phyloP scores from a whole-genome alignment of 2,797 vertebrate species.

The Brotula barbata region DNA sequence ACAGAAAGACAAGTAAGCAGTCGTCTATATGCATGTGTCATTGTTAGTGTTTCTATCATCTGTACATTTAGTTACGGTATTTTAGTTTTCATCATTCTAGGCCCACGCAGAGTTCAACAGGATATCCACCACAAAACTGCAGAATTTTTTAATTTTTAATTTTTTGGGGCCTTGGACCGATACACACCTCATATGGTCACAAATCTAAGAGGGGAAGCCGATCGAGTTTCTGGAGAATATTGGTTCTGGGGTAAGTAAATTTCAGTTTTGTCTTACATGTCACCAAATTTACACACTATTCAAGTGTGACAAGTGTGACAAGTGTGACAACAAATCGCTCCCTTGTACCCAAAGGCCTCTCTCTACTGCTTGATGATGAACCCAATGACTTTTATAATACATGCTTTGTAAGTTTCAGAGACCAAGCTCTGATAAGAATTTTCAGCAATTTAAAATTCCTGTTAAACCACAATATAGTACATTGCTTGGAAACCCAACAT shows the following conservation, averaged over 20 bases:
- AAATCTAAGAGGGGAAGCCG: slow-evolving; percentile 20
- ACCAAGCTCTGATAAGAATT: no score
- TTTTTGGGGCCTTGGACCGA: neutral
- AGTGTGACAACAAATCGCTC: slow-evolving; percentile 32
- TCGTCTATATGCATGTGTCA: neutral
- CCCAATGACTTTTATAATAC: slow-evolving; percentile 41
- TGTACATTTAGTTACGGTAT: no score
- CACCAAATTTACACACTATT: no score
- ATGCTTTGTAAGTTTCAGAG: slow-evolving; percentile 28
- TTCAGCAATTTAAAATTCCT: no score
- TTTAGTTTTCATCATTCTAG: no score
- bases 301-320: no score
- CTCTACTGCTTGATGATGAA: slow-evolving; percentile 34
- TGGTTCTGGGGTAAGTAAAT: slow-evolving; percentile 9
- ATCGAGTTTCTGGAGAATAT: slow-evolving; percentile 12
- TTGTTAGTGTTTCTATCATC: no score
- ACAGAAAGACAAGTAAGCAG: slow-evolving; percentile 13
- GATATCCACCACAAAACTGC: no score
- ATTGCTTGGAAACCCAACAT: no score
- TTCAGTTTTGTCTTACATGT: neutral
- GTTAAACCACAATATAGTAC: no score
- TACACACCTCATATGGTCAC: neutral
- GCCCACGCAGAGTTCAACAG: no score
- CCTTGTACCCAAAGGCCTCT: slow-evolving; percentile 34
- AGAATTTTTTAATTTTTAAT: no score